These are phyloP conservation scores for Genyomyrus donnyi DNA, from an alignment of 2,113 vertebrate species.

Conservation along the genomic window DNA sequence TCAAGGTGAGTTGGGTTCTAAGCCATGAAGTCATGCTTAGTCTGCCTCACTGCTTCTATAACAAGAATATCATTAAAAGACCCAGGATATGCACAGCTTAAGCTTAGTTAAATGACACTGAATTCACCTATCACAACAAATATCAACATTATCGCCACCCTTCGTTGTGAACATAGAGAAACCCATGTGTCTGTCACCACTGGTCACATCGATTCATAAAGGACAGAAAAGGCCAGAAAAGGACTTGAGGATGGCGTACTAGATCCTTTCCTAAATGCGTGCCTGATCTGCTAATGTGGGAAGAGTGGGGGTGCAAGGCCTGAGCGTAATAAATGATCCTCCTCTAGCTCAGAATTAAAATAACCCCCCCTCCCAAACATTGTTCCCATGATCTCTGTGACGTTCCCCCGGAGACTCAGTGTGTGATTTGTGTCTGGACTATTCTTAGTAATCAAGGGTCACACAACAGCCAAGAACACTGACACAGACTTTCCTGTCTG, in stretches of 20 bases:
- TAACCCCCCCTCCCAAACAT: neutral
- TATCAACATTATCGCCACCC: neutral
- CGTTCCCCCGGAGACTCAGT: neutral
- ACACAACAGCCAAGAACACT: neutral
- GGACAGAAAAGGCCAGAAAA: neutral
- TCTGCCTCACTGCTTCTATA: neutral
- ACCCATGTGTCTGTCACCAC: neutral
- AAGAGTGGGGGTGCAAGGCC: neutral
- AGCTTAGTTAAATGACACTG: neutral
- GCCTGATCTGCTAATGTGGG: neutral
- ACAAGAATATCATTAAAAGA: neutral
- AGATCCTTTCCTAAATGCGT: neutral
- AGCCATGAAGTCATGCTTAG: neutral
- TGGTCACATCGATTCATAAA: neutral
- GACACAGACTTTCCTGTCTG: neutral
- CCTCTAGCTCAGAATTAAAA: constrained; percentile 13
- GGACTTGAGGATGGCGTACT: neutral
- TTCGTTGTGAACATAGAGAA: neutral
- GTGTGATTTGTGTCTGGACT: neutral
- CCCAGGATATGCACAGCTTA: neutral
- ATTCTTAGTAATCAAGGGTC: constrained; percentile 8
- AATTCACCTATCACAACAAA: neutral
- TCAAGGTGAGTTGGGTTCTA: neutral
- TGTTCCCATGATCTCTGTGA: constrained; percentile 10
- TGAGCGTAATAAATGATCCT: neutral